Percentiles rank a stretch among this genome's conserved stretches.
phyloP scores from a whole-genome alignment of 2,888 invertebrate species.

The Nebria salina region DNA sequence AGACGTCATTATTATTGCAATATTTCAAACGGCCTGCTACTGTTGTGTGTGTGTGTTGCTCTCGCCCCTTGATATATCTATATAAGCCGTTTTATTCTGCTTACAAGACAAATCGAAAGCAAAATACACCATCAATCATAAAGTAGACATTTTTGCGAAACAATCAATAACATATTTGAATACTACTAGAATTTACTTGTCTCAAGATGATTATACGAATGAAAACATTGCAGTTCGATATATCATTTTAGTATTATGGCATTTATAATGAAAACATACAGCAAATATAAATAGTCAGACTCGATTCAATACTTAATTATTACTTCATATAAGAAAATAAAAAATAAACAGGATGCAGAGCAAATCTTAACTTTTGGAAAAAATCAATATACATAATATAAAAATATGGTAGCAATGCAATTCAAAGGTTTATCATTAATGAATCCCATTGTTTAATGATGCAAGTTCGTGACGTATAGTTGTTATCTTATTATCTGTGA shows the following conservation, averaged over 20 bases:
- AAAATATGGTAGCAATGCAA: background rate
- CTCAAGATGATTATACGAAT: no score
- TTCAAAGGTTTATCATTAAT: background rate
- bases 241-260: no score
- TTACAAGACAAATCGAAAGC: background rate
- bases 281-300: no score
- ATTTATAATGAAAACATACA: no score
- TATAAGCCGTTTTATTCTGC: background rate
- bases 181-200: no score
- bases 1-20: slow-evolving; percentile 38
- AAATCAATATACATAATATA: background rate
- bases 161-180: background rate
- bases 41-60: background rate
- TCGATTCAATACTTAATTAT: no score
- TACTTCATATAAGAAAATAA: no score
- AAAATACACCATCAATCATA: background rate
- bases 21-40: slow-evolving; percentile 10
- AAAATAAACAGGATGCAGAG: no score
- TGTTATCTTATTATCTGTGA: slow-evolving; percentile 52
- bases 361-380: background rate
- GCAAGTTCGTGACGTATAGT: slow-evolving; percentile 3
- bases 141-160: background rate
- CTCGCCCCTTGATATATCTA: background rate
- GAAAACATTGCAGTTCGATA: no score
- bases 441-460: background rate